A percentile compares a stretch with the other conserved stretches of the same genome.
Evolutionary conservation across 1,140 invertebrate species (phyloP).

Genomic region (Rhagoletis zephyria): DNA sequence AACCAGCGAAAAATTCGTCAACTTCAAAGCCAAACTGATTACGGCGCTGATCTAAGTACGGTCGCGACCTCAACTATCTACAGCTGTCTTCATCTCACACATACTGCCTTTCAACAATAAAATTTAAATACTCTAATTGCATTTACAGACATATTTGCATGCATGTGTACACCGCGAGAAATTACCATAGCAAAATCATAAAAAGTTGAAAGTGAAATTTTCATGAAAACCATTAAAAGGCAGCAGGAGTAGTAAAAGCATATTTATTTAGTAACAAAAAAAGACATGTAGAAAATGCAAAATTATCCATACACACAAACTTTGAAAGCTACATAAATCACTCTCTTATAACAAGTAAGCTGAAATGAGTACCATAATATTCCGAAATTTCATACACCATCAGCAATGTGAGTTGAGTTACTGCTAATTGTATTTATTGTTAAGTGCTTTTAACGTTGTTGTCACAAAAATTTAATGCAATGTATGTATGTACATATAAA

Average conservation of each 20-base stretch:
- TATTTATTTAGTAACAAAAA: not conserved
- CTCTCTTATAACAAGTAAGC: not conserved
- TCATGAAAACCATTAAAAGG: not conserved
- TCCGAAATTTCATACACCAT: not conserved
- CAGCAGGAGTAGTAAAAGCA: not conserved
- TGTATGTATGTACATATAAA: not conserved
- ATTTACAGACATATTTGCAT: not conserved
- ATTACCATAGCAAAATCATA: constrained; percentile 41
- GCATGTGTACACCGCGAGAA: constrained; percentile 25
- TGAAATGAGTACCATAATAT: not conserved
- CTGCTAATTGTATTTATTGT: not conserved
- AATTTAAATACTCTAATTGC: constrained; percentile 19
- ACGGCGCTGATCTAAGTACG: constrained; percentile 85
- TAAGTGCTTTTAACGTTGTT: not conserved
- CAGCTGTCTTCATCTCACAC: constrained; percentile 32
- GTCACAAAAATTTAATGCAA: not conserved
- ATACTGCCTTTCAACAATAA: not conserved
- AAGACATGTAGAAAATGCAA: not conserved
- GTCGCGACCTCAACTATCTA: not conserved
- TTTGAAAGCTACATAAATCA: not conserved
- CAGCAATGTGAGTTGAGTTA: not conserved
- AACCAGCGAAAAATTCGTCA: constrained; percentile 89
- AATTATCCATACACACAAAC: too few relatives aligned
- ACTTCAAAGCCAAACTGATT: constrained; percentile 91
- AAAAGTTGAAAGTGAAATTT: constrained; percentile 49